A percentile compares a stretch with the other conserved stretches of the same genome.
Conservation (phyloP, 2,113 vertebrate species). For the Rhynchomys soricoides region DNA sequence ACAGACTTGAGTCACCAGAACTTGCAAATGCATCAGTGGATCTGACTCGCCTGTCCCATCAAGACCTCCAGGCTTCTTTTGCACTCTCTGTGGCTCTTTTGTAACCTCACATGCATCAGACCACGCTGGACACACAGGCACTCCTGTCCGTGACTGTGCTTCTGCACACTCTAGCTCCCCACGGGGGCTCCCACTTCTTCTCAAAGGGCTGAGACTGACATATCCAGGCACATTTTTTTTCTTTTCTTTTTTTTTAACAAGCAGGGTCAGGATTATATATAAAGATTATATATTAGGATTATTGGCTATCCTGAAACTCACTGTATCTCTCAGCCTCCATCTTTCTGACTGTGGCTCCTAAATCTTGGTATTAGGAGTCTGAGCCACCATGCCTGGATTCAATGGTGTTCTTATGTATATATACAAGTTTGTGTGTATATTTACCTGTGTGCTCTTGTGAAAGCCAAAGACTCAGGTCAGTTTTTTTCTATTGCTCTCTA, state of each 20-base stretch:
- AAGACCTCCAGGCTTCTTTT: not conserved
- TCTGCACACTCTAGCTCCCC: not conserved
- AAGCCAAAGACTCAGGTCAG: not conserved
- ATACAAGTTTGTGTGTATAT: not conserved
- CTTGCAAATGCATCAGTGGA: not conserved
- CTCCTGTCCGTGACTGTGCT: not conserved
- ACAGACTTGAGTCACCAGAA: not conserved
- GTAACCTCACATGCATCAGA: rapidly evolving
- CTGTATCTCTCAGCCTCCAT: not conserved
- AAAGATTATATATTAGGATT: too few species aligned
- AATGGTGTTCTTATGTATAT: not conserved
- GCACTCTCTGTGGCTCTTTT: not conserved
- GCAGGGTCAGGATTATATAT: too few species aligned
- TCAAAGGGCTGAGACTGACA: not conserved
- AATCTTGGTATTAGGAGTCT: not conserved
- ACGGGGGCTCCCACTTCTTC: too few species aligned
- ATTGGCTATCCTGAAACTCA: not conserved
- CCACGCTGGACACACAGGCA: too few species aligned
- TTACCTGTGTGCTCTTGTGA: not conserved
- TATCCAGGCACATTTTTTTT: not conserved
- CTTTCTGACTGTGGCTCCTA: not conserved
- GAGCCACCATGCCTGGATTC: not conserved
- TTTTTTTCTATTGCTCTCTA: not conserved
- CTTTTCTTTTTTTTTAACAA: not conserved
- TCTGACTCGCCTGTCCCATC: not conserved